Conservation (phyloP, 2,797 vertebrate genomes). For the Chrysocyon brachyurus region DNA sequence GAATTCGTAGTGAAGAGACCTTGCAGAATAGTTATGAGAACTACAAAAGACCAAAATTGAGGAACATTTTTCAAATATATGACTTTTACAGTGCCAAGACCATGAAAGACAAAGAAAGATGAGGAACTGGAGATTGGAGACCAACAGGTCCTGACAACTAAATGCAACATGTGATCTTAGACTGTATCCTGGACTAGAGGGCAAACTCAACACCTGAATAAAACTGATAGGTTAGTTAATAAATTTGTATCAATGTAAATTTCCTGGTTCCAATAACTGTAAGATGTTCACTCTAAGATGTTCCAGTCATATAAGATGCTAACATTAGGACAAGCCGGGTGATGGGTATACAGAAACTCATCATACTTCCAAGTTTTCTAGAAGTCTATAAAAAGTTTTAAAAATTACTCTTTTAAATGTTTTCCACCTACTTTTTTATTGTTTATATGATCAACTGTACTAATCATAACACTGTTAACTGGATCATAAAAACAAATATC, state of each 20-base stretch:
- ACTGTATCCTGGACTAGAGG: neutral
- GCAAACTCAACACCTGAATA: neutral
- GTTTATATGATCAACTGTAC: neutral
- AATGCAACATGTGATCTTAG: neutral
- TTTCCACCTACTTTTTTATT: slow-evolving; percentile 44
- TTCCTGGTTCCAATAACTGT: neutral
- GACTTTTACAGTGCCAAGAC: neutral
- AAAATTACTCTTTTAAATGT: slow-evolving; percentile 33
- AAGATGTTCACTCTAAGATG: neutral
- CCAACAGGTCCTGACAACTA: neutral
- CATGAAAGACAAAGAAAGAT: neutral
- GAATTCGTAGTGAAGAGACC: neutral
- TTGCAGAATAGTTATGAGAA: neutral
- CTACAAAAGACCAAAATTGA: neutral
- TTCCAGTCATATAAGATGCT: neutral
- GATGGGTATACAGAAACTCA: neutral
- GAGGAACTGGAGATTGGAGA: neutral
- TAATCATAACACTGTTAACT: neutral
- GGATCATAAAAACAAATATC: slow-evolving; percentile 25
- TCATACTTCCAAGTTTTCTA: neutral
- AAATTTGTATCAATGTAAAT: neutral
- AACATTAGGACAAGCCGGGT: neutral
- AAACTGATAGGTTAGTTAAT: neutral
- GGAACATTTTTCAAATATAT: neutral
- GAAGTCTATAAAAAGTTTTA: slow-evolving; percentile 15